Base-by-base conservation (phyloP, 2,888 invertebrate genomes). In the Chouioia cunea region DNA sequence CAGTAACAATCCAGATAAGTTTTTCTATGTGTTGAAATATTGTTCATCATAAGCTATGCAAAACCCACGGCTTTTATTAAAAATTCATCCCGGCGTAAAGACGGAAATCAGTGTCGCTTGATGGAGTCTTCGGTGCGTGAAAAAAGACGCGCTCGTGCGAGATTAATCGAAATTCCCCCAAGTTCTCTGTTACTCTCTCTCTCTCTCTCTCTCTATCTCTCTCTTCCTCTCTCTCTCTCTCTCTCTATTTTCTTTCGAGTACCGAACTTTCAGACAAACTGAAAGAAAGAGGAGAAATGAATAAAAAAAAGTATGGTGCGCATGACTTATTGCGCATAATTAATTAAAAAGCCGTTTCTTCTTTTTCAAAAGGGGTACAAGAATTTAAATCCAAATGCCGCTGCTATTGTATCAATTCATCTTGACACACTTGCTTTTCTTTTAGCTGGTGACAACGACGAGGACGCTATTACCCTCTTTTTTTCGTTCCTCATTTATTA, bases 381-480 rank as follows among this genome's bases (percentile, higher is more conserved):
- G 36, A 36, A 36, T 36, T 36, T 43, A 50, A 60, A 65, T 60
- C 56, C 60, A 60, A 59, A 65, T 65, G 65, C 56, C 59, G 46
- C 53, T 53, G 50, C 44, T 18, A 14, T 43, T 56, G 46, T 65
- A 59, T 70, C 12, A 69, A 75, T 76, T 78, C 76, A 78, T 78
- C 74, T 71, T 75, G 76, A 73, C 76, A 75, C 72, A 78, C 64
- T 77, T 74, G 74, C 74, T 75, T 47, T 70, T 3, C 74, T 74
- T 63, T 47, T 47, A 63, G 58, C 18, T 54, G 36, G 22, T 43
- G 44, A 62, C 65, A 20, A 48, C 44, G 8, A 4, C 48, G 2
- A 14, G 54, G 14, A 16, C 1, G 14, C 27, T 23, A 8, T 36
- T 22, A 27, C 15, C 22, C 20, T 36, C 18, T 44, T 43, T 65